A percentile compares a stretch with the other conserved stretches of the same genome.
Conservation (phyloP, 2,113 vertebrate genomes). For the Pogonocichla stellata region DNA sequence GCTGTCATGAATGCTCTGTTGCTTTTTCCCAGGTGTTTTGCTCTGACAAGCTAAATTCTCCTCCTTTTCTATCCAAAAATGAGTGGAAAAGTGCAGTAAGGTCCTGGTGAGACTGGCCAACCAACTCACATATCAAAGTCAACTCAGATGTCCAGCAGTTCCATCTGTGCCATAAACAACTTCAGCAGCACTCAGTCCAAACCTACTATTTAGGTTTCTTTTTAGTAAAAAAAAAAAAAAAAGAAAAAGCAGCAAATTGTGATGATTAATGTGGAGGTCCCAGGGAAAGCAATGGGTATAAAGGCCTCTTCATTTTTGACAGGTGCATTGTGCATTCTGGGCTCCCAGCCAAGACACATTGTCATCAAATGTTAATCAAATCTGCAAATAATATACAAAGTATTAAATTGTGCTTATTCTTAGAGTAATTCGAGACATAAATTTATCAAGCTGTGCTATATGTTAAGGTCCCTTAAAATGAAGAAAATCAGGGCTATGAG, state of each 20-base stretch:
- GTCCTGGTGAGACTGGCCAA: not conserved
- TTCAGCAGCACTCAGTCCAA: not conserved
- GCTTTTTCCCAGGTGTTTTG: not conserved
- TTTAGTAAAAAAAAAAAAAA: too few relatives aligned
- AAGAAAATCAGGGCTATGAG: not conserved
- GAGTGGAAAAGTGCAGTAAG: not conserved
- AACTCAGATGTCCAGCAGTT: not conserved
- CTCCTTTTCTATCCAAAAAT: not conserved
- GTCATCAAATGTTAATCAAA: constrained; percentile 72
- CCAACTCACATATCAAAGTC: not conserved
- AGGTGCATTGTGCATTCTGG: constrained; percentile 56
- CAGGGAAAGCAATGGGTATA: constrained; percentile 32
- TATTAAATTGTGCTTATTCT: constrained; percentile 37
- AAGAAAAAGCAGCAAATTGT: not conserved
- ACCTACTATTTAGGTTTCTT: not conserved
- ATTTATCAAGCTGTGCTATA: constrained; percentile 23
- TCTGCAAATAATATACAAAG: constrained; percentile 34
- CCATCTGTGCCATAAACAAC: not conserved
- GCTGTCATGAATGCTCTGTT: not conserved
- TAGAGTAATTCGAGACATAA: constrained; percentile 23
- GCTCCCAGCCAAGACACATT: constrained; percentile 45
- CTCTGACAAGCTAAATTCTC: not conserved
- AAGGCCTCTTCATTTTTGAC: constrained; percentile 70
- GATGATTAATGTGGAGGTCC: constrained; percentile 9
- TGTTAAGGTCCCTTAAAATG: not conserved